phyloP scores from a whole-genome alignment of 2,888 invertebrate species.

The Pterostichus niger region DNA sequence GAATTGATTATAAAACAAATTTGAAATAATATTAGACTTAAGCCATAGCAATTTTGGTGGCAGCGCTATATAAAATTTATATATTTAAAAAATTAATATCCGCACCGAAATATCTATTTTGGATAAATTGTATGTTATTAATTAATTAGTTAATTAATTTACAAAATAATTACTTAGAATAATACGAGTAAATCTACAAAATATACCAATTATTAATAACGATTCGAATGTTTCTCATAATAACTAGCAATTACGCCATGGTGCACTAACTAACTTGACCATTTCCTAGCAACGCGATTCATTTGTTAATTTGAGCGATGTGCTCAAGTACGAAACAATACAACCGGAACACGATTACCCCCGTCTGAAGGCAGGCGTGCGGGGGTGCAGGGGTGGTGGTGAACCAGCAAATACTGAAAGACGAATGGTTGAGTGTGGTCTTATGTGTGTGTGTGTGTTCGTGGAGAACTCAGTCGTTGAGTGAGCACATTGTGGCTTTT shows the following conservation, averaged over 20 bases:
- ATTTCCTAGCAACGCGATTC: conserved; percentile 48
- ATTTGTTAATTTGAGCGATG: conserved; percentile 45
- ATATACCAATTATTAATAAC: too few relatives aligned
- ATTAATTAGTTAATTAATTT: too few relatives aligned
- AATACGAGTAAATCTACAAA: too few relatives aligned
- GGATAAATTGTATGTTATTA: too few relatives aligned
- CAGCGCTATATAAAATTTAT: too few relatives aligned
- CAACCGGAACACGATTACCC: conserved; percentile 42
- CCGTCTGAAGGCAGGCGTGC: background rate
- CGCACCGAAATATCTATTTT: too few relatives aligned
- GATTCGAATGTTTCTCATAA: background rate
- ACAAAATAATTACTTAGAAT: too few relatives aligned
- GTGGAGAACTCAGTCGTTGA: conserved; percentile 10
- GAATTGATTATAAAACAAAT: too few relatives aligned
- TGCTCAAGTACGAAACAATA: conserved; percentile 44
- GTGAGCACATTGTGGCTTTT: conserved; percentile 41
- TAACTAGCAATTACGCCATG: background rate
- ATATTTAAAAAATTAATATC: too few relatives aligned
- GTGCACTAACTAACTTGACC: conserved; percentile 32
- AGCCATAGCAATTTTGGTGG: too few relatives aligned
- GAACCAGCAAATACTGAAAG: conserved; percentile 9
- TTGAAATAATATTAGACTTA: too few relatives aligned
- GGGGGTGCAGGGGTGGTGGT: background rate
- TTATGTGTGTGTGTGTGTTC: background rate
- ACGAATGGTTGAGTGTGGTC: conserved; percentile 27